Evolutionary conservation across 2,888 invertebrate species (phyloP), one percentile per base, ranked within the genome.

Genomic region (Athripsodes cinereus): DNA sequence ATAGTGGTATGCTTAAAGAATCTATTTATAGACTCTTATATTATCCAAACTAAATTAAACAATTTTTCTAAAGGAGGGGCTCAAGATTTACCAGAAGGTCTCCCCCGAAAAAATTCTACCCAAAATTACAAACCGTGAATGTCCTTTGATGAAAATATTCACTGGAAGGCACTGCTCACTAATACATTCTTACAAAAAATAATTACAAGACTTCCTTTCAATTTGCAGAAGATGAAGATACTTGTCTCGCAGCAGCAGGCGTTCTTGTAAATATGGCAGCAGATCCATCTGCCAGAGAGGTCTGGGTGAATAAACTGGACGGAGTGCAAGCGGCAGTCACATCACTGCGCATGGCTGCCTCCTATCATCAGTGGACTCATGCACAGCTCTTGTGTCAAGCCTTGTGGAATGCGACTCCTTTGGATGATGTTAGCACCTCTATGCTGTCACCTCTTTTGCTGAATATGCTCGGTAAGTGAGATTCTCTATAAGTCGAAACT

Each of bases 181-280:
- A n/a, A n/a, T n/a, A n/a, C n/a, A n/a, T n/a, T n/a, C n/a, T n/a
- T n/a, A n/a, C n/a, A n/a, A n/a, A n/a, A n/a, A n/a, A n/a, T n/a
- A n/a, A n/a, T n/a, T n/a, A n/a, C n/a, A n/a, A n/a, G n/a, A n/a
- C 13, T 22, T 54, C 19, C 3, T 31, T 40, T 53, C 10, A 21
- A 22, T 21, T 48, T 34, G 68, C 74, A 75, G 84, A 82, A 58
- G 85, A 87, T 57, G 74, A 81, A 51, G 85, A 86, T 65, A 78
- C 91, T 16, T 81, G 90, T 0, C 86, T 86, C 68, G 87, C 90
- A 5, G 85, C 89, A 1, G 86, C 88, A 57, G 92, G 92, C 1
- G 89, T 92, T 40, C 79, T 92, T 52, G 90, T 92, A 19, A 92
- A 92, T 76, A 81, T 92, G 66, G 83, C 83, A 69, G 80, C 83